A percentile compares a stretch with the other conserved stretches of the same genome.
Conservation (phyloP, 2,113 vertebrate genomes). For the Shinisaurus crocodilurus region DNA sequence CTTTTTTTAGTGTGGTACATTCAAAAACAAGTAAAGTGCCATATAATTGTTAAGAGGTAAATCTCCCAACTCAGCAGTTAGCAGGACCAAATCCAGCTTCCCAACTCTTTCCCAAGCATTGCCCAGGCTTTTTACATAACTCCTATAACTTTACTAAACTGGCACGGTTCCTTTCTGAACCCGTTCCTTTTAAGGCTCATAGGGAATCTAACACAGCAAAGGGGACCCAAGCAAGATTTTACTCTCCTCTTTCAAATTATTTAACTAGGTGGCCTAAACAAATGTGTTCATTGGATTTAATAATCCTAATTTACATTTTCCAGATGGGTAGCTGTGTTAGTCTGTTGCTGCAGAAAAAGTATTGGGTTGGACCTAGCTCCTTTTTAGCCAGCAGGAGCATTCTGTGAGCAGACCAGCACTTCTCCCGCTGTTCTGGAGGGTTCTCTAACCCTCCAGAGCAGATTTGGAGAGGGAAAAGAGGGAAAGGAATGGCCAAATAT, state of each 20-base stretch:
- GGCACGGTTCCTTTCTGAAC: background rate
- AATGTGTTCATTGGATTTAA: background rate
- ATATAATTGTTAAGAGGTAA: background rate
- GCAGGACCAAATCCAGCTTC: background rate
- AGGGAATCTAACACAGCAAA: background rate
- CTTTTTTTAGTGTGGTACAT: background rate
- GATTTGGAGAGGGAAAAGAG: background rate
- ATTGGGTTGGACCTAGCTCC: background rate
- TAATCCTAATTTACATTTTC: background rate
- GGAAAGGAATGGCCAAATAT: background rate
- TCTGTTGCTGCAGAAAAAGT: background rate
- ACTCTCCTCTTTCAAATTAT: background rate
- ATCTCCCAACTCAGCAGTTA: background rate
- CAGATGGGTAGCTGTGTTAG: background rate
- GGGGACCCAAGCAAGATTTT: background rate
- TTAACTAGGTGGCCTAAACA: background rate
- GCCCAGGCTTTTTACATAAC: background rate
- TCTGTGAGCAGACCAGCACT: too few species aligned
- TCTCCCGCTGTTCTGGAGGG: too few species aligned
- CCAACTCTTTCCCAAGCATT: background rate
- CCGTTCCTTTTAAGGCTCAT: background rate
- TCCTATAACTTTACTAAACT: background rate
- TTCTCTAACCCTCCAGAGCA: background rate
- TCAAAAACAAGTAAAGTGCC: background rate
- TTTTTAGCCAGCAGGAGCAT: background rate